A percentile compares a stretch with the other conserved stretches of the same genome.
phyloP scores from a whole-genome alignment of 2,797 vertebrate species.

The Botia kubotai region DNA sequence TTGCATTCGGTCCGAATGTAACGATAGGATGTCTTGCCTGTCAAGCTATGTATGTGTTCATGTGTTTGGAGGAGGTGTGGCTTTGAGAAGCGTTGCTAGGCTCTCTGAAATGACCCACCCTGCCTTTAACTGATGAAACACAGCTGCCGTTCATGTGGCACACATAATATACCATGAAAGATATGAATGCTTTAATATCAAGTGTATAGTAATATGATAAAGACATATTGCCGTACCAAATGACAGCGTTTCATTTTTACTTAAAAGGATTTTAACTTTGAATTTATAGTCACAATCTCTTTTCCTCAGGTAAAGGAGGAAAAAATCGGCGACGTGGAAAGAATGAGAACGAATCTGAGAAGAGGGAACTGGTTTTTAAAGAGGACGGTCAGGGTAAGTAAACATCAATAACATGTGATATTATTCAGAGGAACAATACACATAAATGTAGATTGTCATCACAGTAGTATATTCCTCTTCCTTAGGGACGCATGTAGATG shows the following conservation, averaged over 20 bases:
- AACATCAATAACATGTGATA: background rate
- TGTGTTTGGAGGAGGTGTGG: no score
- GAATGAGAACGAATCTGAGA: slow-evolving; percentile 98
- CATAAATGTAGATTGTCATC: background rate
- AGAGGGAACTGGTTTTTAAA: slow-evolving; percentile 97
- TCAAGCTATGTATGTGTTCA: no score
- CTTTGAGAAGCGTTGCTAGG: no score
- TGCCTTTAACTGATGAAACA: no score
- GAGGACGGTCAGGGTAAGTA: slow-evolving; percentile 95
- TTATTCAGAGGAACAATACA: background rate
- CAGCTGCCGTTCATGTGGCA: background rate
- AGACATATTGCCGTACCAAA: no score
- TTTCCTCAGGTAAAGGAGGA: slow-evolving; percentile 91
- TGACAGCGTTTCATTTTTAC: no score
- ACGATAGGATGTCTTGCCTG: no score
- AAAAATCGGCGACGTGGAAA: slow-evolving; percentile 98
- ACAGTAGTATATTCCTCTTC: background rate
- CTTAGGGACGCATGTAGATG: no score
- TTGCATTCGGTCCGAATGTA: no score
- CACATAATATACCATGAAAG: background rate
- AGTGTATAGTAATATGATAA: no score
- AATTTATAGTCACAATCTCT: background rate
- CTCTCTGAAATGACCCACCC: no score
- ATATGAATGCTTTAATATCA: background rate
- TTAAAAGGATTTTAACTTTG: no score